phyloP scores from a whole-genome alignment of 2,888 invertebrate species.

The Meiosimyza platycephala region DNA sequence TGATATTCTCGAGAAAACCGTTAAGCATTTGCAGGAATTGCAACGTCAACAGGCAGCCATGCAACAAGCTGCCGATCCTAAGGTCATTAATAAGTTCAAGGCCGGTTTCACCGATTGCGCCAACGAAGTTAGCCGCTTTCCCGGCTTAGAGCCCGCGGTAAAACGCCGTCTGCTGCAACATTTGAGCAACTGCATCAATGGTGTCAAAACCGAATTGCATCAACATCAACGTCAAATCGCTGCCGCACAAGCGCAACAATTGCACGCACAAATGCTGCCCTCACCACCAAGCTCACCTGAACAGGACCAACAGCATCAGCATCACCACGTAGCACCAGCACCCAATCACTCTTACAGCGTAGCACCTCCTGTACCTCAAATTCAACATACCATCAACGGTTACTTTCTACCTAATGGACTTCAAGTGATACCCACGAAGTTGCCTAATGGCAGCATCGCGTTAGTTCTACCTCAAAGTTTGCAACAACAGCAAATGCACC shows the following conservation, averaged over 20 bases:
- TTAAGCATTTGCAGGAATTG: constrained; percentile 89
- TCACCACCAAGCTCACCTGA: constrained; percentile 66
- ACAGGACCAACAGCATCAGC: constrained; percentile 54
- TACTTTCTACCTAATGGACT: constrained; percentile 78
- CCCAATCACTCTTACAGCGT: constrained; percentile 47
- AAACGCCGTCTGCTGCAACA: constrained; percentile 82
- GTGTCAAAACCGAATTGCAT: constrained; percentile 64
- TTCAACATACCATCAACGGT: constrained; percentile 68
- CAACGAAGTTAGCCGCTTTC: constrained; percentile 81
- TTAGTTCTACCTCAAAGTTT: constrained; percentile 79
- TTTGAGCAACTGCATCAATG: constrained; percentile 76
- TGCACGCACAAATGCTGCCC: constrained; percentile 73
- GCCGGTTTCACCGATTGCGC: constrained; percentile 91
- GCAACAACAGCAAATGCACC: constrained; percentile 67
- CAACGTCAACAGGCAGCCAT: constrained; percentile 88
- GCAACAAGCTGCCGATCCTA: constrained; percentile 85
- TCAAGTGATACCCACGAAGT: constrained; percentile 82
- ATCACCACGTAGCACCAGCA: constrained; percentile 46
- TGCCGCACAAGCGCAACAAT: constrained; percentile 55
- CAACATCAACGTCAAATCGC: constrained; percentile 61
- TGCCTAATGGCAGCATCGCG: constrained; percentile 86
- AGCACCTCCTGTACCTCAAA: constrained; percentile 51
- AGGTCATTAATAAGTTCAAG: constrained; percentile 85
- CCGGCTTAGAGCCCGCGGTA: constrained; percentile 79
- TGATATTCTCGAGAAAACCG: constrained; percentile 94